Conservation (phyloP, 2,888 invertebrate species). For the Drosophila paucipuncta region DNA sequence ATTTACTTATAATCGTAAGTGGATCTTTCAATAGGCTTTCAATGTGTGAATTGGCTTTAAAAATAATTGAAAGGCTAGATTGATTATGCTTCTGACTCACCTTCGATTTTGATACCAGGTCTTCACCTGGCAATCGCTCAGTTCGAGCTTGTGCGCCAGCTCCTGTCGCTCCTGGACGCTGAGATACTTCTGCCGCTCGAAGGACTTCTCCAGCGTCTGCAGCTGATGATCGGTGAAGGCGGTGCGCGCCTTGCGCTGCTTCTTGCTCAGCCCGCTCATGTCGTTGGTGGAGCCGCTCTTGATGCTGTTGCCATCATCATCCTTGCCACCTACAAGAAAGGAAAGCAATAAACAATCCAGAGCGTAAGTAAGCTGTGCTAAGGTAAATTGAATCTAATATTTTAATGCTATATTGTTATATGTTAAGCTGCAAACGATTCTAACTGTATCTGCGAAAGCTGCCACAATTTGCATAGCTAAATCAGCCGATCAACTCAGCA, state of each 20-base stretch:
- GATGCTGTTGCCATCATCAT: conserved; percentile 89
- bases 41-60: background rate
- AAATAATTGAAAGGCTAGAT: background rate
- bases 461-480: conserved; percentile 5
- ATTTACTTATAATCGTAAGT: background rate
- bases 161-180: conserved; percentile 99
- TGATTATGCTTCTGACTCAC: conserved; percentile 86
- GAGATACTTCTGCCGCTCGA: conserved; percentile 98
- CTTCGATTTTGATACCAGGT: conserved; percentile 99
- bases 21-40: background rate
- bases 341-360: background rate
- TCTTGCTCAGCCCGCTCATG: conserved; percentile 90
- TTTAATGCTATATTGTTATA: conserved; percentile 14
- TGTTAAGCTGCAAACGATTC: background rate
- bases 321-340: conserved; percentile 89
- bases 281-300: conserved; percentile 85
- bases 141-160: conserved; percentile 96
- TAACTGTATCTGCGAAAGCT: conserved; percentile 1
- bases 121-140: conserved; percentile 99
- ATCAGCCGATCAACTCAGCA: background rate
- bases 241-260: conserved; percentile 97
- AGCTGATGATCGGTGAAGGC: conserved; percentile 99
- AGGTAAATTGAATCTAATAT: background rate
- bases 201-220: conserved; percentile 97
- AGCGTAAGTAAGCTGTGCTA: background rate